Percentiles rank a stretch among this genome's conserved stretches.
phyloP scores from a whole-genome alignment of 1,140 invertebrate genomes.

The Drosophila sp. region DNA sequence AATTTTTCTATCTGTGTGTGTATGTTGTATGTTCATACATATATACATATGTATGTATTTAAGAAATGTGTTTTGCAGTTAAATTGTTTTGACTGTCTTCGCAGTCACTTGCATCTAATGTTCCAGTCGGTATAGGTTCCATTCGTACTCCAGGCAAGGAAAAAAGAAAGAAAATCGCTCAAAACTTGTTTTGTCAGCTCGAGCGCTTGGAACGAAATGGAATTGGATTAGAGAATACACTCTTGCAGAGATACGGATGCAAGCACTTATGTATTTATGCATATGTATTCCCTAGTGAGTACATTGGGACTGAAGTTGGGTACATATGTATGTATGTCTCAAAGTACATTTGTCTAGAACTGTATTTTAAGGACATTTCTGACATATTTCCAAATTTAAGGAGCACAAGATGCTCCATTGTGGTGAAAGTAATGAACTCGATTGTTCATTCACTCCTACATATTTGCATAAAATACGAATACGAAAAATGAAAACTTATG shows the following conservation, averaged over 20 bases:
- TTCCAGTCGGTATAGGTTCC: conserved; percentile 13
- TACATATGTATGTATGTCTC: not conserved
- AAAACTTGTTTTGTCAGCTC: conserved; percentile 44
- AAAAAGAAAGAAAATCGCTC: conserved; percentile 21
- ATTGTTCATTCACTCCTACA: too few relatives aligned
- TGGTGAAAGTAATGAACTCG: too few relatives aligned
- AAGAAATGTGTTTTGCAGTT: not conserved
- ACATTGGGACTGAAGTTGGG: too few relatives aligned
- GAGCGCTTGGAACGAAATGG: conserved; percentile 38
- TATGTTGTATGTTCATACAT: too few relatives aligned
- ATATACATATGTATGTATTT: too few relatives aligned
- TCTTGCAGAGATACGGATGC: conserved; percentile 39
- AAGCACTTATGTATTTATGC: not conserved
- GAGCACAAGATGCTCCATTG: not conserved
- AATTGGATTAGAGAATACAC: conserved; percentile 29
- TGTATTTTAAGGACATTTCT: not conserved
- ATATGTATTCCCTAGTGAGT: not conserved
- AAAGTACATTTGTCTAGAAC: not conserved
- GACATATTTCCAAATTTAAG: not conserved
- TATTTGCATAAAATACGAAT: too few relatives aligned
- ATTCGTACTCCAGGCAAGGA: not conserved
- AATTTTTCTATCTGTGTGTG: too few relatives aligned
- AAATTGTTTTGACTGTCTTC: too few relatives aligned
- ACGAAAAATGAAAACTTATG: too few relatives aligned
- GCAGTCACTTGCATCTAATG: not conserved